A percentile compares a stretch with the other conserved stretches of the same genome.
phyloP scores from a whole-genome alignment of 2,797 vertebrate genomes.

The Pterois miles region DNA sequence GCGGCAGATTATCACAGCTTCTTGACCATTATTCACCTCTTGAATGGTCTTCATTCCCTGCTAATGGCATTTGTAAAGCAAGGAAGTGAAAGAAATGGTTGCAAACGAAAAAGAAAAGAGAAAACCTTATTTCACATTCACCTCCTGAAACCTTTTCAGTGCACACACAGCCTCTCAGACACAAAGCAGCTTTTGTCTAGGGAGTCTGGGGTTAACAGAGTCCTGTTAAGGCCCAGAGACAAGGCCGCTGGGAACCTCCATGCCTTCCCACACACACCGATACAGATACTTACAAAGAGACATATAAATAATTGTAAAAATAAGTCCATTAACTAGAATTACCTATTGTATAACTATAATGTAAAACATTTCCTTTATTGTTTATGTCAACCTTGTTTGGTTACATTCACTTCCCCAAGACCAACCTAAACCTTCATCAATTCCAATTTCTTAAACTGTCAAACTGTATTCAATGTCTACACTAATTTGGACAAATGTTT shows the following conservation, averaged over 20 bases:
- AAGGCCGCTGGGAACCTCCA: slow-evolving; percentile 53
- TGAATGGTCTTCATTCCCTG: slow-evolving; percentile 71
- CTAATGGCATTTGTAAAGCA: slow-evolving; percentile 78
- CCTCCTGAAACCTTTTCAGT: slow-evolving; percentile 72
- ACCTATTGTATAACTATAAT: neutral
- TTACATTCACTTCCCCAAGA: neutral
- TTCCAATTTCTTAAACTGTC: neutral
- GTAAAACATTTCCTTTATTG: neutral
- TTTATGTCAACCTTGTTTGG: neutral
- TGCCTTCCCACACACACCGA: slow-evolving; percentile 18
- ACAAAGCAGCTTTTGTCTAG: slow-evolving; percentile 82
- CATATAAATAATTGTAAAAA: slow-evolving; percentile 1
- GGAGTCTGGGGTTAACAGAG: slow-evolving; percentile 77
- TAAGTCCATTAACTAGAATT: neutral
- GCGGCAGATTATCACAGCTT: slow-evolving; percentile 76
- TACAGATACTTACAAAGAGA: slow-evolving; percentile 15
- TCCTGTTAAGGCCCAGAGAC: slow-evolving; percentile 68
- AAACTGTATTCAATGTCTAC: neutral
- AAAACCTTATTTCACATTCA: slow-evolving; percentile 81
- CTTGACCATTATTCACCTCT: slow-evolving; percentile 71
- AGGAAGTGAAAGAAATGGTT: slow-evolving; percentile 73
- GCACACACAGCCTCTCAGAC: slow-evolving; percentile 60
- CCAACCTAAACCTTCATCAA: neutral
- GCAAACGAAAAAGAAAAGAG: slow-evolving; percentile 67
- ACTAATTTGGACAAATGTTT: neutral